Conservation (phyloP, 2,888 invertebrate genomes). For the Hoplodrina blanda region DNA sequence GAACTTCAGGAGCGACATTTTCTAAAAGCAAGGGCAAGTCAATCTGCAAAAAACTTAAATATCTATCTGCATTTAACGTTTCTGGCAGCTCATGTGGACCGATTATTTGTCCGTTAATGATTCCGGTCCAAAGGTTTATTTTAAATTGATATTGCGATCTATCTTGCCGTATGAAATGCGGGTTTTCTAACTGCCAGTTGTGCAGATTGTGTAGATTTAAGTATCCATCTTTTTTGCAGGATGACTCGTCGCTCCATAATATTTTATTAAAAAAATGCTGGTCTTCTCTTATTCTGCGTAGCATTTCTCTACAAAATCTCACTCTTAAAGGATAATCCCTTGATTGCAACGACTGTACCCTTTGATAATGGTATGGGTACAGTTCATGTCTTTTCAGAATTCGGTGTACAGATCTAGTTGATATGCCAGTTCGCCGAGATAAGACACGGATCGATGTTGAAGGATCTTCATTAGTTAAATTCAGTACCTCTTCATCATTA, state of each 20-base stretch:
- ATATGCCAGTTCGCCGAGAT: no score
- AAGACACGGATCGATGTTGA: no score
- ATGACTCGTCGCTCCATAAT: background rate
- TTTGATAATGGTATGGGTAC: no score
- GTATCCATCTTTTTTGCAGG: background rate
- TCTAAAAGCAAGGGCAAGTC: slow-evolving; percentile 7
- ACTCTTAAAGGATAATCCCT: no score
- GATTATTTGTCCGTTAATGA: slow-evolving; percentile 5
- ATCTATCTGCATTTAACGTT: background rate
- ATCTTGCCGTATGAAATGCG: background rate
- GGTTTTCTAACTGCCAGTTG: background rate
- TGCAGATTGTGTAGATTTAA: background rate
- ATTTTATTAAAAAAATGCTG: background rate
- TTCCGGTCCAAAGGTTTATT: slow-evolving; percentile 2
- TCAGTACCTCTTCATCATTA: background rate
- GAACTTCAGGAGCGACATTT: slow-evolving; percentile 8
- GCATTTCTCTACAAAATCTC: background rate
- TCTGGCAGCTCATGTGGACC: slow-evolving; percentile 8
- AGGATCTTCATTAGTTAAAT: no score
- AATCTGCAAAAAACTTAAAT: slow-evolving; percentile 1
- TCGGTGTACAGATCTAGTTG: no score
- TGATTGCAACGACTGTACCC: no score
- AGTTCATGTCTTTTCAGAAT: no score
- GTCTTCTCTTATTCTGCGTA: background rate
- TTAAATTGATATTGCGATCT: background rate